Percentiles rank a stretch among this genome's conserved stretches.
These are phyloP conservation scores for Hepsetus odoe DNA, from an alignment of 2,113 vertebrate species.

Conservation along the genomic window DNA sequence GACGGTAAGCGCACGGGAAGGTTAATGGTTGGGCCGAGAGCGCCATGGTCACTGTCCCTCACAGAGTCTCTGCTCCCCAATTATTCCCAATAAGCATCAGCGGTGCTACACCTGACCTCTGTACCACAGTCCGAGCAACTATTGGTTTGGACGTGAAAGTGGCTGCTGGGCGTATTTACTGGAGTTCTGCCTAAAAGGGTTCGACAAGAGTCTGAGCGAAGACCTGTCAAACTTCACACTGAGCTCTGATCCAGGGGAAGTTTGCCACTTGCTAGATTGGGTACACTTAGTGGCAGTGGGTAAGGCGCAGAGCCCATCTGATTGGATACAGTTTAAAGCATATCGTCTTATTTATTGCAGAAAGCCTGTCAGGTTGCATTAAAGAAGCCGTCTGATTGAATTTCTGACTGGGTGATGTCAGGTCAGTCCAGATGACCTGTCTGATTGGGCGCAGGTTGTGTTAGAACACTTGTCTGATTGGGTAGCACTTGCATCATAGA, in stretches of 20 bases:
- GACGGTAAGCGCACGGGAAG: slow-evolving; percentile 23
- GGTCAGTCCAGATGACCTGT: too few relatives aligned
- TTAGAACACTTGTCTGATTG: not conserved
- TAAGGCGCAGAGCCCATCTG: not conserved
- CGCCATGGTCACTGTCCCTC: not conserved
- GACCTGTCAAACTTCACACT: not conserved
- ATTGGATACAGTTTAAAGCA: not conserved
- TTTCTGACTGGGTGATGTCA: too few relatives aligned
- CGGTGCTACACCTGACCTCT: not conserved
- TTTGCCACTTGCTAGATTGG: not conserved
- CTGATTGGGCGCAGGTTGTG: not conserved
- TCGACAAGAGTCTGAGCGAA: not conserved
- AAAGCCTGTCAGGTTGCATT: too few relatives aligned
- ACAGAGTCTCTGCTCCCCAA: not conserved
- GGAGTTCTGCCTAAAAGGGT: not conserved
- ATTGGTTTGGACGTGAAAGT: not conserved
- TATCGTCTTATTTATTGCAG: too few relatives aligned
- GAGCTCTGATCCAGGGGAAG: not conserved
- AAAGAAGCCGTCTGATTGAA: too few relatives aligned
- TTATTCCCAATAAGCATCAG: slow-evolving; percentile 24
- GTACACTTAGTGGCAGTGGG: not conserved
- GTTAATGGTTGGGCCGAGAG: slow-evolving; percentile 37
- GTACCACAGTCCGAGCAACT: not conserved
- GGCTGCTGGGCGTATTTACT: not conserved
- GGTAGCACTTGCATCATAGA: not conserved